These are phyloP conservation scores for Channa argus DNA, from an alignment of 2,113 vertebrate genomes.

Conservation along the genomic window DNA sequence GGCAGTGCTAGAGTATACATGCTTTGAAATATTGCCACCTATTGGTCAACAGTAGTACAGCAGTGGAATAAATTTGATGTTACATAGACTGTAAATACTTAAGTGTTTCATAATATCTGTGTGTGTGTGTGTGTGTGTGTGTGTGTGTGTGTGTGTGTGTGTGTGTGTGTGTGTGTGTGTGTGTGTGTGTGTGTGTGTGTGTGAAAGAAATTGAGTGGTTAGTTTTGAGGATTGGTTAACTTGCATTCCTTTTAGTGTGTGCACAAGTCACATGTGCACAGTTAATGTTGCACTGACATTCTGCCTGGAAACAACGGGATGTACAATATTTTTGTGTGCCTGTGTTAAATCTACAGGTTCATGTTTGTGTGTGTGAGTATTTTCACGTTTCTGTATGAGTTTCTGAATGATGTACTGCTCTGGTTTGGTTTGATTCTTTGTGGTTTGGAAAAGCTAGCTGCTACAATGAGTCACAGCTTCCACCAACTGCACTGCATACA, in stretches of 20 bases:
- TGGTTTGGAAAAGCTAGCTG: constrained; percentile 64
- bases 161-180: background rate
- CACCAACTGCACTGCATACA: constrained; percentile 46
- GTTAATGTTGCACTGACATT: constrained; percentile 39
- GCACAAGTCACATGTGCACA: constrained; percentile 50
- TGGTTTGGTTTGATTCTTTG: constrained; percentile 60
- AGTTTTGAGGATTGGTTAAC: constrained; percentile 58
- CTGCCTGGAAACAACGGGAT: constrained; percentile 20
- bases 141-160: background rate
- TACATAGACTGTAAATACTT: constrained; percentile 27
- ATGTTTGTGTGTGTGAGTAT: constrained; percentile 6
- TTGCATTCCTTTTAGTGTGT: constrained; percentile 50
- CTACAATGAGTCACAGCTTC: constrained; percentile 76
- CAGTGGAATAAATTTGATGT: constrained; percentile 6
- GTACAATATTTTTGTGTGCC: constrained; percentile 21
- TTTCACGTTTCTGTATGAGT: background rate
- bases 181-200: background rate
- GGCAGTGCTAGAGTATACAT: background rate
- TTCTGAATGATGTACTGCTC: constrained; percentile 31
- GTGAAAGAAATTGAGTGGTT: constrained; percentile 6
- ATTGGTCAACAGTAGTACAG: constrained; percentile 36
- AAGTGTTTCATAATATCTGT: constrained; percentile 38
- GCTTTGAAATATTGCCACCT: constrained; percentile 58
- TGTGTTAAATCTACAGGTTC: constrained; percentile 14
- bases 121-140: too few relatives aligned